Percentiles rank a stretch among this genome's conserved stretches.
Evolutionary conservation across 2,888 invertebrate species (phyloP).

Genomic region (Cephus sareptanus): DNA sequence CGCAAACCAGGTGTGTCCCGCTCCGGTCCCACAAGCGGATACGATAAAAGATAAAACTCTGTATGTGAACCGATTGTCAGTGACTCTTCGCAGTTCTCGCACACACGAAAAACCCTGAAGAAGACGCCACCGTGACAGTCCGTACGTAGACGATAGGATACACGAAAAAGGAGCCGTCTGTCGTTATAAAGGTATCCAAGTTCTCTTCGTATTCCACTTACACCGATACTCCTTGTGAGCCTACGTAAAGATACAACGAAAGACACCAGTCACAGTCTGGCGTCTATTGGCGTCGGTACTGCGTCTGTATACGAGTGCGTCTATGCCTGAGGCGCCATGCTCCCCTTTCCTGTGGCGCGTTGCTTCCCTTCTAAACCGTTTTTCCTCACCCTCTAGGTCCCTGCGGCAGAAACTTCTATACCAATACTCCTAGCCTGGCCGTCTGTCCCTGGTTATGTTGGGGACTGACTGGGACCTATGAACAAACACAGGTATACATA

Average conservation of each 20-base stretch:
- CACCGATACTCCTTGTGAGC: neutral
- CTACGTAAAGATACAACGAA: neutral
- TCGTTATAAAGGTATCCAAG: neutral
- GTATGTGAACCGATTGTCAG: neutral
- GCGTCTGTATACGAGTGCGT: neutral
- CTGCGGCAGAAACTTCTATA: neutral
- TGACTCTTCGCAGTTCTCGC: neutral
- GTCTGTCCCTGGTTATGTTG: neutral
- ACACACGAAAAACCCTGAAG: neutral
- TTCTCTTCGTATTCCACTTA: neutral
- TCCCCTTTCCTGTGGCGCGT: neutral
- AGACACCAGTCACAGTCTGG: neutral
- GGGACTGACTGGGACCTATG: neutral
- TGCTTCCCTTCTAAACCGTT: neutral
- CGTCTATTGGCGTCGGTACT: neutral
- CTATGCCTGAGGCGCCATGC: neutral
- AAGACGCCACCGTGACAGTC: neutral
- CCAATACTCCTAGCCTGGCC: neutral
- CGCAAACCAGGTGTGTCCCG: neutral
- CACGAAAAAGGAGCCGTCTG: neutral
- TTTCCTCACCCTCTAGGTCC: neutral
- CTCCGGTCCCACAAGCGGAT: neutral
- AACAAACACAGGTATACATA: neutral
- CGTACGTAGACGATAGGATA: neutral
- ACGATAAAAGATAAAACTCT: neutral